These are phyloP conservation scores for Malacosoma neustria DNA, from an alignment of 2,888 invertebrate genomes.

Conservation along the genomic window DNA sequence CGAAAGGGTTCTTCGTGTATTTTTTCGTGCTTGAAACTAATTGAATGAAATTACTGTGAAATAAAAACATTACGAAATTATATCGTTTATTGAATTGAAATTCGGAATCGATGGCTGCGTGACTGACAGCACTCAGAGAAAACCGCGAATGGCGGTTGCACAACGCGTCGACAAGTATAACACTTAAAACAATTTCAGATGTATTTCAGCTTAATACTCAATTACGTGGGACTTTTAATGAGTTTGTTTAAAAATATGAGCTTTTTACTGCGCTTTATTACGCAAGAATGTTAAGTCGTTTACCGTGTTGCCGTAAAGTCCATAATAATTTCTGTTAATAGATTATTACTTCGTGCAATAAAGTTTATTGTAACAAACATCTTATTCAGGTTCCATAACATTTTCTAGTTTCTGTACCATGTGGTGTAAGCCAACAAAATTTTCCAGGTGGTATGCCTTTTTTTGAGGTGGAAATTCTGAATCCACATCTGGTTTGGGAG, in stretches of 20 bases:
- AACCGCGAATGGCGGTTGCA: constrained; percentile 16
- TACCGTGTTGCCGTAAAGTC: not conserved
- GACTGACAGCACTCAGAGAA: constrained; percentile 25
- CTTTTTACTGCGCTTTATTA: not conserved
- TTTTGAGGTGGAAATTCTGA: no score
- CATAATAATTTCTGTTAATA: not conserved
- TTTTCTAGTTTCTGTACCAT: no score
- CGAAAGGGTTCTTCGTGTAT: constrained; percentile 23
- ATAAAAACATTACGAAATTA: constrained; percentile 36
- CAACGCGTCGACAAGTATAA: constrained; percentile 14
- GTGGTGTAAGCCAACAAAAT: no score
- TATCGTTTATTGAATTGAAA: constrained; percentile 29
- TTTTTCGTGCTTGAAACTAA: constrained; percentile 40
- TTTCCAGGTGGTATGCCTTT: no score
- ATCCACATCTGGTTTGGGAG: no score
- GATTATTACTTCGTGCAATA: not conserved
- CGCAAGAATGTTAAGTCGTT: not conserved
- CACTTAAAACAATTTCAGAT: constrained; percentile 3
- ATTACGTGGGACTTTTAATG: not conserved
- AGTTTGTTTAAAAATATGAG: not conserved
- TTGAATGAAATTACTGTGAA: constrained; percentile 35
- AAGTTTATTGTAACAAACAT: not conserved
- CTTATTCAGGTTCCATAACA: no score
- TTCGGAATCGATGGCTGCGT: constrained; percentile 29
- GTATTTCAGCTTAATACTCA: constrained; percentile 1